Base-by-base conservation (phyloP, 2,888 invertebrate genomes). In the Creontiades dilutus region DNA sequence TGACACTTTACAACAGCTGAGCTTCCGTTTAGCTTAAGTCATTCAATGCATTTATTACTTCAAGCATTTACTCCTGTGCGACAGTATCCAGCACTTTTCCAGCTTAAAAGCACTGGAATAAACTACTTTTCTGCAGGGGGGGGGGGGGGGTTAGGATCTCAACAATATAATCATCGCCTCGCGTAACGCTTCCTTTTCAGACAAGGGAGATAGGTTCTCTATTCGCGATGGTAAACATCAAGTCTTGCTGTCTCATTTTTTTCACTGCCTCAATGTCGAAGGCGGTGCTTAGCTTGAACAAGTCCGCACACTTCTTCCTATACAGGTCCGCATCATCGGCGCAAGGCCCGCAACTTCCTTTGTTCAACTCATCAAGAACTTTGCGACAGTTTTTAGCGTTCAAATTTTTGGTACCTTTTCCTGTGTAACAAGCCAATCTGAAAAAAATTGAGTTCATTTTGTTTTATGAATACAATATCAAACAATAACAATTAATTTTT, bases 231-330 rank as follows among this genome's bases (percentile, higher is more conserved):
- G 75, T 86, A 14, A 68, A n/a, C 48, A 86, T 27, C 19, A 86
- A 75, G 23, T 86, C 86, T 75, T 86, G 48, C 27, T 46, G 75
- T 9, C 86, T 52, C 12, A 48, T 48, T 12, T 86, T 75, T 19
- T 75, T 86, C 46, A 86, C 86, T 9, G 37, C 86, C 5, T 75
- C 86, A 23, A 86, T 86, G 48, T 86, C 86, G 19, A 89, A 89
- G 13, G 75, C 81, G 11, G 89, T 89, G 19, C 81, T 57, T 7
- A 75, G 57, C 47, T 89, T 89, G 47, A 89, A 89, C 3, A 81
- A 57, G 14, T 89, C 61, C 37, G 55, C n/a, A 19, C 89, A 89
- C 27, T 80, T 61, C 14, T 81, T 81, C 46, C 89, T 80, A 81
- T 89, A 89, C n/a, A 55, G n/a, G 27, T 89, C 89, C 27, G 81